Conservation (phyloP, 2,797 vertebrate genomes). For the Argentina silus region DNA sequence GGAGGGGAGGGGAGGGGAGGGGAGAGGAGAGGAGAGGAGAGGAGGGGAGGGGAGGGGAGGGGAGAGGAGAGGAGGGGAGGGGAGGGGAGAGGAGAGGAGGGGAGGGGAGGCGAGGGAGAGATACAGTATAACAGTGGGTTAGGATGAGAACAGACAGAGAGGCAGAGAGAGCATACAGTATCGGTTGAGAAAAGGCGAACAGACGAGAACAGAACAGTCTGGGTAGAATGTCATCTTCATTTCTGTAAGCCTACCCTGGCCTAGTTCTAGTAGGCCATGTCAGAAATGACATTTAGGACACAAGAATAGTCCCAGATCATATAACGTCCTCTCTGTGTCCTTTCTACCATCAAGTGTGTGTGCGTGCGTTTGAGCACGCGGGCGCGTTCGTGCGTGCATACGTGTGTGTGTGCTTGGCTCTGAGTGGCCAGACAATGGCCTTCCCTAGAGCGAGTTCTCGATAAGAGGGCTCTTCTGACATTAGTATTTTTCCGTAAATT, state of each 20-base stretch:
- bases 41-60: too few species aligned
- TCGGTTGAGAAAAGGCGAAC: neutral
- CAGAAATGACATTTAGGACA: slow-evolving; percentile 65
- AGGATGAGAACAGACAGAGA: neutral
- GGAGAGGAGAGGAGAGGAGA: too few species aligned
- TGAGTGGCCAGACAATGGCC: slow-evolving; percentile 22
- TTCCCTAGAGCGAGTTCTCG: slow-evolving; percentile 34
- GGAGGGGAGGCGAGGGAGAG: too few species aligned
- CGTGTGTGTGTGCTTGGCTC: slow-evolving; percentile 16
- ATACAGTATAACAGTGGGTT: too few species aligned
- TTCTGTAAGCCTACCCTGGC: slow-evolving; percentile 61
- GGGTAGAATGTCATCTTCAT: slow-evolving; percentile 56
- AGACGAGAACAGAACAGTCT: too few species aligned
- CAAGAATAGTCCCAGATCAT: slow-evolving; percentile 26
- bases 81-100: too few species aligned
- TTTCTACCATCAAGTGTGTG: neutral
- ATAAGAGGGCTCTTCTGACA: slow-evolving; percentile 27
- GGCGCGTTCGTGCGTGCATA: slow-evolving; percentile 5
- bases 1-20: slow-evolving; percentile 41
- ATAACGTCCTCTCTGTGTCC: neutral
- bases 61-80: too few species aligned
- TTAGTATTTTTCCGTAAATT: slow-evolving; percentile 53
- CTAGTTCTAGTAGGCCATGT: slow-evolving; percentile 67
- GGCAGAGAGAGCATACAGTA: neutral
- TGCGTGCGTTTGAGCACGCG: neutral